Evolutionary conservation across 2,888 invertebrate species (phyloP).

Genomic region (Biston betularia): DNA sequence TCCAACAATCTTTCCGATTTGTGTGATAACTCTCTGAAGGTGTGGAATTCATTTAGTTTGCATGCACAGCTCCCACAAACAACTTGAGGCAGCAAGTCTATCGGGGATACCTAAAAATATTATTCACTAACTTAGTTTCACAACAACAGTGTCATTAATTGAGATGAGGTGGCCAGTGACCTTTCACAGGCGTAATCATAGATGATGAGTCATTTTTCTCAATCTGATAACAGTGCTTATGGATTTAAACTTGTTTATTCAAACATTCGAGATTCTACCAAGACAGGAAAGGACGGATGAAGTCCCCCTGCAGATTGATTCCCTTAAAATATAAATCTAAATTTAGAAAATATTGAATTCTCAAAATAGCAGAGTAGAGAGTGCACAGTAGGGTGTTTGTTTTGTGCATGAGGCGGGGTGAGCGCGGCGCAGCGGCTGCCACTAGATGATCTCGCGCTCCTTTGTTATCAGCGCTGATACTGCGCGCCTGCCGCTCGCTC

Average conservation of each 20-base stretch:
- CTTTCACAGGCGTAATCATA: conserved; percentile 79
- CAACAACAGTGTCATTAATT: conserved; percentile 65
- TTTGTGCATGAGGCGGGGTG: conserved; percentile 48
- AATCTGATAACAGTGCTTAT: conserved; percentile 50
- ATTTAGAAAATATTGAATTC: conserved; percentile 82
- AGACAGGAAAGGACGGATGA: conserved; percentile 61
- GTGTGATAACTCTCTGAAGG: conserved; percentile 91
- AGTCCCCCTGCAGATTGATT: conserved; percentile 74
- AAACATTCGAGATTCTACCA: conserved; percentile 46
- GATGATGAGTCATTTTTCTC: conserved; percentile 77
- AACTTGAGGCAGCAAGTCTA: conserved; percentile 91
- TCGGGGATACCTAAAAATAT: conserved; percentile 89
- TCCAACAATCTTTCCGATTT: conserved; percentile 91
- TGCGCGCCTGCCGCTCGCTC: conserved; percentile 73
- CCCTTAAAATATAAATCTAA: conserved; percentile 78
- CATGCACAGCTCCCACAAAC: conserved; percentile 92
- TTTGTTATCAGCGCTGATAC: conserved; percentile 83
- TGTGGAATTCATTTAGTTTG: conserved; percentile 91
- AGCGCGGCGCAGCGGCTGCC: conserved; percentile 49
- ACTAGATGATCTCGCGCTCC: conserved; percentile 65
- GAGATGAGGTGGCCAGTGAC: conserved; percentile 79
- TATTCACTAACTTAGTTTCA: conserved; percentile 62
- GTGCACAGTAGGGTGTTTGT: conserved; percentile 56
- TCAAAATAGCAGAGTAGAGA: conserved; percentile 77
- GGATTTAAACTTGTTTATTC: conserved; percentile 50